phyloP scores from a whole-genome alignment of 2,888 invertebrate genomes.

The Lepidochitona cinerea region DNA sequence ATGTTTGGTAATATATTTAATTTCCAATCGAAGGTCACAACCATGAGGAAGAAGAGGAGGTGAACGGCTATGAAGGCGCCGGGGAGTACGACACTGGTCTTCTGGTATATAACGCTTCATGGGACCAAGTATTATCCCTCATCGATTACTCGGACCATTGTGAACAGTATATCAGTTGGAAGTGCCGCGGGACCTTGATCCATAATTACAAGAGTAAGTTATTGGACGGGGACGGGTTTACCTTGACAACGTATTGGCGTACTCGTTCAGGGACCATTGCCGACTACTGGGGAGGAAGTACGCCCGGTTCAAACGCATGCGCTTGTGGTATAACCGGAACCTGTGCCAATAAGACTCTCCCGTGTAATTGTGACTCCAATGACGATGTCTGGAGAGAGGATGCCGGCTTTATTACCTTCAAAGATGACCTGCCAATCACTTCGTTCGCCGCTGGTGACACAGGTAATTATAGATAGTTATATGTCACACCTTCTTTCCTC shows the following conservation, averaged over 20 bases:
- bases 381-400: conserved; percentile 57
- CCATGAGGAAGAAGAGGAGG: conserved; percentile 39
- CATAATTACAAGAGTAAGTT: conserved; percentile 43
- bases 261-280: conserved; percentile 43
- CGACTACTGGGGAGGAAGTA: conserved; percentile 59
- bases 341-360: conserved; percentile 39
- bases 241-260: conserved; percentile 52
- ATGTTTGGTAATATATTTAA: no score
- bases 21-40: conserved; percentile 58
- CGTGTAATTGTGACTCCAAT: conserved; percentile 66
- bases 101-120: conserved; percentile 39
- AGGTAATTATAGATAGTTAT: conserved; percentile 55
- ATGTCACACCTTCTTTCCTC: no score
- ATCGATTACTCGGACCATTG: conserved; percentile 58
- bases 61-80: conserved; percentile 59
- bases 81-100: conserved; percentile 43
- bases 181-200: conserved; percentile 59
- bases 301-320: conserved; percentile 53
- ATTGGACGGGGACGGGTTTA: not conserved
- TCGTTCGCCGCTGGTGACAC: conserved; percentile 64
- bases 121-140: conserved; percentile 44
- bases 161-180: conserved; percentile 61
- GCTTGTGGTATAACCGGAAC: conserved; percentile 56
- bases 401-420: conserved; percentile 55
- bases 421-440: conserved; percentile 58